phyloP scores from a whole-genome alignment of 2,797 vertebrate species.

The Poliocrania exsul region DNA sequence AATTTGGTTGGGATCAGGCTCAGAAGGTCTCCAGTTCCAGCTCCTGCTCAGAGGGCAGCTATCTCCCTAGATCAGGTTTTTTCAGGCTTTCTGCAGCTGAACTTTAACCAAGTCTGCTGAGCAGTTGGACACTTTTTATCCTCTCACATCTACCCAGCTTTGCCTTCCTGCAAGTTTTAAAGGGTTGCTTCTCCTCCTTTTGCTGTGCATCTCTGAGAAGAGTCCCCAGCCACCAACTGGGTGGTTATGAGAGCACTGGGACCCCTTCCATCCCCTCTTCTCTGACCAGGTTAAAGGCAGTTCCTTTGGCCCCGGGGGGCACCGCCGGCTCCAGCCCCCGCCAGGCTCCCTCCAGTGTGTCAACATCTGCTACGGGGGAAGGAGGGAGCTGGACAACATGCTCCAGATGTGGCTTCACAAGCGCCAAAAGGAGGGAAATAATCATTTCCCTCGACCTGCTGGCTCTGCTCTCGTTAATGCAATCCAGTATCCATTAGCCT shows the following conservation, averaged over 20 bases:
- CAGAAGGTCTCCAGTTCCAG: not conserved
- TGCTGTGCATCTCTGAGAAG: not conserved
- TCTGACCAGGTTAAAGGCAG: accelerated
- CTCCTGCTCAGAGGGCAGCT: not conserved
- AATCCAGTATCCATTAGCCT: slow-evolving; percentile 46
- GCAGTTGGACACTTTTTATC: not conserved
- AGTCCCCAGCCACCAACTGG: not conserved
- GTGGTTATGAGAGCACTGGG: not conserved
- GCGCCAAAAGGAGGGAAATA: slow-evolving; percentile 45
- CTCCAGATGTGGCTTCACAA: slow-evolving; percentile 52
- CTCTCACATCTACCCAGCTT: not conserved
- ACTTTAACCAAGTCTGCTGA: not conserved
- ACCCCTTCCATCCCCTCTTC: not conserved
- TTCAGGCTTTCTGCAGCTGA: not conserved
- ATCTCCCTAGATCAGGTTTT: not conserved
- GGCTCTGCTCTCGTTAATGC: slow-evolving; percentile 49
- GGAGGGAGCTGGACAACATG: not conserved
- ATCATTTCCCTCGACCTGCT: slow-evolving; percentile 65
- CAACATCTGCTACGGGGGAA: not conserved
- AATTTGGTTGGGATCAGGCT: not conserved
- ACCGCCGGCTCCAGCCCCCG: not conserved
- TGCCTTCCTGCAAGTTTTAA: not conserved
- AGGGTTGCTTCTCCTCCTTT: not conserved
- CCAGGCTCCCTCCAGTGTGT: not conserved
- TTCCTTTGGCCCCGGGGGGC: accelerated